phyloP scores from a whole-genome alignment of 2,888 invertebrate genomes.

The Aspidapion aeneum region DNA sequence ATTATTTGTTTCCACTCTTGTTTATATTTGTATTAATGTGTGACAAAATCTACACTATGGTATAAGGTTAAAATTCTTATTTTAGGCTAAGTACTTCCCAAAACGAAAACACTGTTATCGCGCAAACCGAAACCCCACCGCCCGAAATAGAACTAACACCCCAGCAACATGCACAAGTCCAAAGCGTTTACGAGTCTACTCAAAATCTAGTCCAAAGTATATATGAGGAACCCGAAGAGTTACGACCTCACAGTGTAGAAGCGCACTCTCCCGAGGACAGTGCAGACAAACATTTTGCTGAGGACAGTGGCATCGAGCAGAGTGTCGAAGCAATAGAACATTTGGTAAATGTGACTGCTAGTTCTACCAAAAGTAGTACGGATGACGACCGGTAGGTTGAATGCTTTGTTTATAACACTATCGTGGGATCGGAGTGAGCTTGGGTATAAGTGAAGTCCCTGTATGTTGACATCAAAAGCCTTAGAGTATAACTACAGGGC shows the following conservation, averaged over 20 bases:
- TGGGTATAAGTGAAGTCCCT: no score
- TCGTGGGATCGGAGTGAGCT: no score
- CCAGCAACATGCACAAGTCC: neutral
- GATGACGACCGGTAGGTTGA: constrained; percentile 35
- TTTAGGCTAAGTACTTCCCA: neutral
- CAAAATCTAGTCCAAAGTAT: neutral
- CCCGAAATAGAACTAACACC: neutral
- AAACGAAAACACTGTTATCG: constrained; percentile 11
- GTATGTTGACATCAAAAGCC: no score
- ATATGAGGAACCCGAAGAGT: constrained; percentile 14
- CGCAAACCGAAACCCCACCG: constrained; percentile 7
- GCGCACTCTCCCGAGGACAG: constrained; percentile 31
- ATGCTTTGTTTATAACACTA: no score
- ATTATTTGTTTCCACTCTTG: no score
- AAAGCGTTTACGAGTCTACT: neutral
- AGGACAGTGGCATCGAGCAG: constrained; percentile 33
- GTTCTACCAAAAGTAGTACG: constrained; percentile 10
- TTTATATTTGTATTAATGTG: no score
- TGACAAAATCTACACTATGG: no score
- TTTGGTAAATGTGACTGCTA: constrained; percentile 15
- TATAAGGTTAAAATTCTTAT: no score
- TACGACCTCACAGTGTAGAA: constrained; percentile 23
- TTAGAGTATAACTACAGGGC: no score
- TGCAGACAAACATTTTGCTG: constrained; percentile 28
- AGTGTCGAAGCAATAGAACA: constrained; percentile 20